Base-by-base conservation (phyloP, 2,888 invertebrate genomes). In the Rapana venosa region DNA sequence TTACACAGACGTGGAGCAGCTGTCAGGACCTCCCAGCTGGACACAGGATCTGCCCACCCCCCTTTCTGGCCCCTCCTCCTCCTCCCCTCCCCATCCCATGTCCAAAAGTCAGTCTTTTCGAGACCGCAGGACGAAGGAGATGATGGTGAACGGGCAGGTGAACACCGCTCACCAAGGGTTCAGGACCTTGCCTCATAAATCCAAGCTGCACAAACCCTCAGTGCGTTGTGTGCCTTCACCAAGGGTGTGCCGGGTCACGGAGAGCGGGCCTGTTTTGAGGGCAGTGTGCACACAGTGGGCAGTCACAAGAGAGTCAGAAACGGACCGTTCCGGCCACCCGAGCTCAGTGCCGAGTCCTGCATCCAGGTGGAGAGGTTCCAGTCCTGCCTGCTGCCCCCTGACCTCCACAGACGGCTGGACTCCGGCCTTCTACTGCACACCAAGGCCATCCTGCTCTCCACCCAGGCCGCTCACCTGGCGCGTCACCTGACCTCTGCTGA, bases 401-500 rank as follows among this genome's bases (percentile, higher is more conserved):
- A 5, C 11, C 36, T 36, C 36, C 36, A 83, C 81, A 30, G 81
- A 22, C 20, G 36, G 20, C 81, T 83, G 81, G 81, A 83, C 47
- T 83, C 81, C 26, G 47, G 36, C 11, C 36, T 83, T 22, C 81
- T 83, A 11, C 36, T 83, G 36, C 36, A 47, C 26, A 47, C 26
- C 81, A 83, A 83, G 81, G 36, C 81, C 26, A 26, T 83, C 26
- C 47, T 83, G 81, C 97, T 98, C 92, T 98, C 98, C 90, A 98
- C 98, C 6, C 98, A 98, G 0, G 97, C 98, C 0, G 97, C 98
- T 92, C 66, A 98, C 88, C 96, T 99, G 89, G 98, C 99, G 0
- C 98, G 98, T 94, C 98, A 98, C 95, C 96, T 99, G 93, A 98
- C 98, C 0, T 97, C 97, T 94, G 97, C 98, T 58, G 98, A 99